Evolutionary conservation across 2,113 vertebrate species (phyloP), one percentile per base, ranked within the genome.

Genomic region (Ceyx melanurus): DNA sequence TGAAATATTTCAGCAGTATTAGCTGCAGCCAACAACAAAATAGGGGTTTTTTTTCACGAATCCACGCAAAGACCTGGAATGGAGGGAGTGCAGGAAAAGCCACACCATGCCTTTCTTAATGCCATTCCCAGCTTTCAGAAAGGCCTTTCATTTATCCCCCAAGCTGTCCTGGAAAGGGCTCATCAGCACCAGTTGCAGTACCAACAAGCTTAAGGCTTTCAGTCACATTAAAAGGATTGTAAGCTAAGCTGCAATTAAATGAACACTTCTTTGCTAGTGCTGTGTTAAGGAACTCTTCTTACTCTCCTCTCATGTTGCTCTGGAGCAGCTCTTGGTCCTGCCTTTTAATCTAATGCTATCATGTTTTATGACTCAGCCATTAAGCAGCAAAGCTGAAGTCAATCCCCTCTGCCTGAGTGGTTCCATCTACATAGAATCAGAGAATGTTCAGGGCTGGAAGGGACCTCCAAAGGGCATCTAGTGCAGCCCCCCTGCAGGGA

Each of bases 221-320:
- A 21, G 62, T 75, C 28, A 50, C 78, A 51, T 51, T 71, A 64
- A 58, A 80, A 76, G 72, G 67, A 82, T 8, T 46, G 54, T 37
- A 82, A 91, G 16, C 42, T 70, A 86, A 95, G 66, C 74, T 80
- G 87, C 82, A 94, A 87, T 73, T 82, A 92, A 92, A 91, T 5
- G 28, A 88, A 37, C 60, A 70, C 60, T 87, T 82, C 66, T 87
- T 82, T 78, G 48, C 23, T 72, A 37, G 43, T 23, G 35, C 12
- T 3, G 40, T 37, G 75, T 70, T 83, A 62, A 73, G 82, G 33
- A 90, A 67, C 56, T 45, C 45, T 66, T 86, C 70, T 81, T 23
- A 21, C 35, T 66, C 48, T 54, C 5, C 56, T 81, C 54, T 81
- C 53, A 26, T 3, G 9, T 13, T 86, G 72, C 72, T 91, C 56